Evolutionary conservation across 1,140 invertebrate genomes (phyloP).

Genomic region (Hyposmocoma kahamanoa): DNA sequence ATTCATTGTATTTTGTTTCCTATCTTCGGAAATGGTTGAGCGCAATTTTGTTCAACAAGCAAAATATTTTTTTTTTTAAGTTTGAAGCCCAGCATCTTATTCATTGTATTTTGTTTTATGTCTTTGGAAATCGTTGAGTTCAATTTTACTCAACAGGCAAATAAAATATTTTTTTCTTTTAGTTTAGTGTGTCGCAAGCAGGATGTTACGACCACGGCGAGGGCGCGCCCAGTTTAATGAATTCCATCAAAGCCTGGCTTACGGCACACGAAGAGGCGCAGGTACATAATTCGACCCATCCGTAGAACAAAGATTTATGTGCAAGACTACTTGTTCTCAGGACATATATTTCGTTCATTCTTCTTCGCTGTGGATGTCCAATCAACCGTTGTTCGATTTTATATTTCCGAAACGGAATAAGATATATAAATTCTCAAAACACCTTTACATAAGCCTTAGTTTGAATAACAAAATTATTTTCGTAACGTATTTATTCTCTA

Average conservation of each 20-base stretch:
- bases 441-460: neutral
- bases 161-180: conserved; percentile 10
- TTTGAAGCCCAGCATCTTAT: too few species aligned
- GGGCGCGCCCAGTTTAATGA: conserved; percentile 12
- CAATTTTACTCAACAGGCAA: too few species aligned
- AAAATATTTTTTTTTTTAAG: too few species aligned
- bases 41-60: too few species aligned
- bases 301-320: too few species aligned
- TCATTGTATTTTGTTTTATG: too few species aligned
- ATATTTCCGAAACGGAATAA: neutral
- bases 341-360: neutral
- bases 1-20: too few species aligned
- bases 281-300: too few species aligned
- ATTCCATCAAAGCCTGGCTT: conserved; percentile 28
- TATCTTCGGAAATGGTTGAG: too few species aligned
- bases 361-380: neutral
- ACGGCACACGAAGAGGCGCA: conserved; percentile 41
- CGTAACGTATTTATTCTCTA: too few species aligned
- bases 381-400: neutral
- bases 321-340: too few species aligned
- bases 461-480: neutral
- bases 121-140: too few species aligned
- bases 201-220: conserved; percentile 8
- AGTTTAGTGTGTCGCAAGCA: conserved; percentile 27
- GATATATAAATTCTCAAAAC: neutral